These are phyloP conservation scores for Sebastiscus albofasciatus DNA, from an alignment of 2,797 vertebrate genomes.

Conservation along the genomic window DNA sequence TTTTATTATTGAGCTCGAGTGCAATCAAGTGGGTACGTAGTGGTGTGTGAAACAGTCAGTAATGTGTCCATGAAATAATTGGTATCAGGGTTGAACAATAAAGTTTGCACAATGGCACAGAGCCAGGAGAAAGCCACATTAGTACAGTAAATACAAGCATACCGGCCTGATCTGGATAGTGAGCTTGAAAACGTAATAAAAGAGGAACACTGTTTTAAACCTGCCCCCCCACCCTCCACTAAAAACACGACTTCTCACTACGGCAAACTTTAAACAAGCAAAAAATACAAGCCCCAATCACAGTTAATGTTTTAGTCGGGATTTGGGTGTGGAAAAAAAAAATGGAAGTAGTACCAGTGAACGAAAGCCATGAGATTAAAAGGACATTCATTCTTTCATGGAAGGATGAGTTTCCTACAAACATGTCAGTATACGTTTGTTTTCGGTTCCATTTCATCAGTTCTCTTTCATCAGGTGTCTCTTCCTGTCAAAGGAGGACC, in stretches of 20 bases:
- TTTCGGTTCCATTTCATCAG: conserved; percentile 12
- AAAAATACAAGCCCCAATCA: neutral
- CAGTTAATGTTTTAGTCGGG: neutral
- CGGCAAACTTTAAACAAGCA: neutral
- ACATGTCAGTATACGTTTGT: conserved; percentile 9
- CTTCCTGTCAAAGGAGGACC: neutral
- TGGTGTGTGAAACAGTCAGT: conserved; percentile 9
- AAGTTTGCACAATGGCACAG: conserved; percentile 10
- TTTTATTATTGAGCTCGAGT: conserved; percentile 40
- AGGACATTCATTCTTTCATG: conserved; percentile 11
- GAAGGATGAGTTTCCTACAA: conserved; percentile 10
- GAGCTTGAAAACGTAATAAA: neutral
- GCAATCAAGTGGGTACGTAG: conserved; percentile 17
- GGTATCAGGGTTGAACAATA: conserved; percentile 15
- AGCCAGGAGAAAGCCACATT: conserved; percentile 9
- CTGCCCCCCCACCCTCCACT: too few species aligned
- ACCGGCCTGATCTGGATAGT: neutral
- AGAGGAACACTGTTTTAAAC: neutral
- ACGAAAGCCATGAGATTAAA: conserved; percentile 10
- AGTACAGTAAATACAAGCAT: neutral
- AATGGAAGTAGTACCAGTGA: neutral
- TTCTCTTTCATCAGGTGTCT: conserved; percentile 3
- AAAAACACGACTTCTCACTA: neutral
- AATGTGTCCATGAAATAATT: conserved; percentile 38
- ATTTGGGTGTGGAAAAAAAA: neutral